Evolutionary conservation across 2,113 vertebrate genomes (phyloP), one percentile per base, ranked within the genome.

Genomic region (Typhlomys cinereus): DNA sequence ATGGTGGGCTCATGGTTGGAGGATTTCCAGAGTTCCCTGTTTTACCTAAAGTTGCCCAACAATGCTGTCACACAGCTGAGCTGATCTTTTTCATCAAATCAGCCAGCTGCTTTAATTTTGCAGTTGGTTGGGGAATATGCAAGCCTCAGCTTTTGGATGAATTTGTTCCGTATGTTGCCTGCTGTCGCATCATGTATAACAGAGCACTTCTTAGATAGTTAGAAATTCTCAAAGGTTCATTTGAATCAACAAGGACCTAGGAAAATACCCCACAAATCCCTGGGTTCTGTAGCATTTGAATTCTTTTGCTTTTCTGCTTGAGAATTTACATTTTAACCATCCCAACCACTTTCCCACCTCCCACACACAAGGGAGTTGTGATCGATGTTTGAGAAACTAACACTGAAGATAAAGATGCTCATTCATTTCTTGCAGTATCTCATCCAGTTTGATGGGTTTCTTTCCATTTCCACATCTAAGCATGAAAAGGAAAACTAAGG

Each of bases 41-140:
- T 94, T 89, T 89, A 81, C 92, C 61, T 74, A 34, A 94, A 87
- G 78, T 84, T 73, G 79, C 78, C 44, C n/a, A 89, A 69, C 25
- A 85, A 36, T n/a, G 46, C 34, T 74, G 27, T 91, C 87, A 87
- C 89, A 89, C 46, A 91, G 70, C 70, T 92, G 86, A 92, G 73
- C 8, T 67, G 61, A 91, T 91, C 54, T 44, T 94, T 86, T 81
- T 88, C 81, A 70, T 95, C 69, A 94, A 91, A 93, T 85, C 39
- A 74, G 71, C 76, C 85, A 94, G 90, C 88, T 91, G 52, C 88
- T 95, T 93, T 88, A 70, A 91, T 50, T 89, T 93, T 39, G 74
- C n/a, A 88, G 17, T 66, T 20, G 46, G n/a, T 54, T 93, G 74
- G 41, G 48, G 76, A 95, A 92, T 69, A 92, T 79, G 73, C 27